phyloP scores from a whole-genome alignment of 2,888 invertebrate species.

The Acanthosoma haemorrhoidale region DNA sequence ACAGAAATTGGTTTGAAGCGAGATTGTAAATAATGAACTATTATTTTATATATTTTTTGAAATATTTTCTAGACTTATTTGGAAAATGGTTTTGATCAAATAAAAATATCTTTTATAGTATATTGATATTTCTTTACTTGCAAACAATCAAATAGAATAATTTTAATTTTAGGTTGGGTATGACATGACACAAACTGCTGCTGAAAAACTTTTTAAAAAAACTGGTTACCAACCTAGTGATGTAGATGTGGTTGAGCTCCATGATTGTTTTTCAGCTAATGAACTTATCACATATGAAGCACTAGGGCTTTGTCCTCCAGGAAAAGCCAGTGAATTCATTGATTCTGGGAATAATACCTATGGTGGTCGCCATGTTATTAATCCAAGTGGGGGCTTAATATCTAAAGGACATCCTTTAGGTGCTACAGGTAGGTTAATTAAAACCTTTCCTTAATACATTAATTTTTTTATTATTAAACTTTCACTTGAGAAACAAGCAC shows the following conservation, averaged over 20 bases:
- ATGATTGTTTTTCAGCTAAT: conserved; percentile 97
- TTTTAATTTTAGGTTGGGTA: conserved; percentile 71
- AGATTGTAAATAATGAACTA: too few relatives aligned
- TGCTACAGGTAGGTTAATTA: conserved; percentile 66
- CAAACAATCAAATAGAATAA: too few relatives aligned
- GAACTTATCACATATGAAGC: conserved; percentile 97
- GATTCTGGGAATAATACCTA: conserved; percentile 96
- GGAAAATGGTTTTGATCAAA: too few relatives aligned
- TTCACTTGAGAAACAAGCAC: too few relatives aligned
- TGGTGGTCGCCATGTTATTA: conserved; percentile 93
- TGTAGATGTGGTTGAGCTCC: conserved; percentile 90
- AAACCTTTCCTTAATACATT: too few relatives aligned
- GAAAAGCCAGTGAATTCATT: conserved; percentile 85
- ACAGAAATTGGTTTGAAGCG: too few relatives aligned
- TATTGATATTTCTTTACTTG: too few relatives aligned
- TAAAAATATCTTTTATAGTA: too few relatives aligned
- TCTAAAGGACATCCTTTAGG: conserved; percentile 98
- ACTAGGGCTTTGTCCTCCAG: conserved; percentile 81
- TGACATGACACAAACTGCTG: conserved; percentile 86
- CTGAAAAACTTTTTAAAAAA: conserved; percentile 67
- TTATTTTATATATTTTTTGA: too few relatives aligned
- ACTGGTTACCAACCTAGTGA: conserved; percentile 70
- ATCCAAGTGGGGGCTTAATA: conserved; percentile 98
- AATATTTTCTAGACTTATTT: too few relatives aligned
- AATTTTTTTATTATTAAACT: too few relatives aligned